Conservation (phyloP, 2,113 vertebrate genomes). For the Festucalex cinctus region DNA sequence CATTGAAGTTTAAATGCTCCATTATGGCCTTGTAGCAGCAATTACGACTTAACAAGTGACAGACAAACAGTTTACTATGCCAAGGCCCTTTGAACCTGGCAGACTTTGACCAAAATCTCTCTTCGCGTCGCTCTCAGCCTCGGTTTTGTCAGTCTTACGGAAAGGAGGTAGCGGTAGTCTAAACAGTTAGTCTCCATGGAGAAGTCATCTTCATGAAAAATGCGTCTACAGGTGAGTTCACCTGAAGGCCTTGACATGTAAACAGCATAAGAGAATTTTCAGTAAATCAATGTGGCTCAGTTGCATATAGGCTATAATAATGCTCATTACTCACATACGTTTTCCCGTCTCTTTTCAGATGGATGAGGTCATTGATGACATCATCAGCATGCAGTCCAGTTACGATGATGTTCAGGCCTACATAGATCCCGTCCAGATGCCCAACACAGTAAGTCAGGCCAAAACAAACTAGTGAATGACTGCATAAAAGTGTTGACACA, state of each 20-base stretch:
- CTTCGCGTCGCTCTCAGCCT: background rate
- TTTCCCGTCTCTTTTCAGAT: conserved; percentile 71
- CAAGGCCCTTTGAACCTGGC: conserved; percentile 61
- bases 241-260: background rate
- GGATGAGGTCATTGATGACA: conserved; percentile 94
- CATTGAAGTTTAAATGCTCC: conserved; percentile 71
- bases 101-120: conserved; percentile 72
- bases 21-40: conserved; percentile 68
- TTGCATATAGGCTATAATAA: background rate
- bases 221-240: conserved; percentile 10
- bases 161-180: conserved; percentile 4
- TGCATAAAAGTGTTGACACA: background rate
- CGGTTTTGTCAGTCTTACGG: conserved; percentile 8
- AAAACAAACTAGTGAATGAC: background rate
- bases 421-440: conserved; percentile 87
- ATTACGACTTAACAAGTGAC: conserved; percentile 78
- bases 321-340: background rate
- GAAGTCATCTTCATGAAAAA: conserved; percentile 10
- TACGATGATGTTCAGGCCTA: conserved; percentile 87
- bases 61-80: conserved; percentile 38
- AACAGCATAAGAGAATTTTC: background rate
- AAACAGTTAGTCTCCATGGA: background rate
- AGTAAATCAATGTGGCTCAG: background rate
- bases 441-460: conserved; percentile 86
- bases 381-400: conserved; percentile 88